phyloP scores from a whole-genome alignment of 2,113 vertebrate genomes.

The Orycteropus afer region DNA sequence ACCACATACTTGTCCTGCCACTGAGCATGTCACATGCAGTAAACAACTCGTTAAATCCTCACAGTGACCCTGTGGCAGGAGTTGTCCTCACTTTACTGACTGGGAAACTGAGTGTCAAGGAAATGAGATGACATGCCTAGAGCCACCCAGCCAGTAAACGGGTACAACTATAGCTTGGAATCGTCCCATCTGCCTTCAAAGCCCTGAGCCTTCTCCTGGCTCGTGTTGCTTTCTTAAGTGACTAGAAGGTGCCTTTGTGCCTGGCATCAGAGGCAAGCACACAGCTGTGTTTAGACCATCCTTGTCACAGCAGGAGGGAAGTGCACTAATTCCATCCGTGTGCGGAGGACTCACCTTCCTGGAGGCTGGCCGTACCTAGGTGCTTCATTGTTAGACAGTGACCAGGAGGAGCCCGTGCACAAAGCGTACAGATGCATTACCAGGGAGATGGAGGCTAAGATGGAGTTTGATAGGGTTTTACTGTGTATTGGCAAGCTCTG shows the following conservation, averaged over 20 bases:
- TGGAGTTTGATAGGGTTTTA: fast-evolving
- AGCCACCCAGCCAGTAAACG: neutral
- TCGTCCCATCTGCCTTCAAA: fast-evolving
- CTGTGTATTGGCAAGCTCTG: neutral
- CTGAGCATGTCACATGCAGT: fast-evolving
- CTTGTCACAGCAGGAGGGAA: neutral
- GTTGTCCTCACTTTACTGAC: fast-evolving
- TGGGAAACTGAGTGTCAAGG: neutral
- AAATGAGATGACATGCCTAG: fast-evolving
- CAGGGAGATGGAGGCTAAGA: fast-evolving
- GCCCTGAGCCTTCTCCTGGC: fast-evolving
- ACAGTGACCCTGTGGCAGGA: neutral
- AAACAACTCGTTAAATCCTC: neutral
- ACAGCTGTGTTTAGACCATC: fast-evolving
- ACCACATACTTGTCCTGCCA: too few species aligned
- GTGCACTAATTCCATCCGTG: fast-evolving
- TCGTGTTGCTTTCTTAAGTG: neutral
- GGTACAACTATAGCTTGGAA: fast-evolving
- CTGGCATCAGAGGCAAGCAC: fast-evolving
- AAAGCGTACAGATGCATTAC: fast-evolving
- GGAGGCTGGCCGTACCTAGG: neutral
- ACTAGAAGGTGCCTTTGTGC: neutral
- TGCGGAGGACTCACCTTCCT: neutral
- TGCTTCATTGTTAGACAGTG: neutral
- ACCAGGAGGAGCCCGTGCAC: neutral